These are phyloP conservation scores for Lucilia sericata DNA, from an alignment of 1,140 invertebrate species.

Conservation along the genomic window DNA sequence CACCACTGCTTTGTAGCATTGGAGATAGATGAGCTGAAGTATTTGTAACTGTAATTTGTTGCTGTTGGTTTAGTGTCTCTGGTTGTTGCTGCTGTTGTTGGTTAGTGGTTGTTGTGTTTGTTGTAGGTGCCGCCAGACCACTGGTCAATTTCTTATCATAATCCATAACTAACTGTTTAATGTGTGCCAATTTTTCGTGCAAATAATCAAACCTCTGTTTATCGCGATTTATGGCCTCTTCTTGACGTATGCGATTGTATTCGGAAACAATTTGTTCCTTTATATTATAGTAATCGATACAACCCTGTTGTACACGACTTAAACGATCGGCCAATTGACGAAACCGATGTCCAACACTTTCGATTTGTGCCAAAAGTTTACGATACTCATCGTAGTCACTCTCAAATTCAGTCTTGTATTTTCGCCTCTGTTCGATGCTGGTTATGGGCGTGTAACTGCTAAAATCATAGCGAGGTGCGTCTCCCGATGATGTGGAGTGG, in stretches of 20 bases:
- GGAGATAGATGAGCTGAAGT: conserved; percentile 44
- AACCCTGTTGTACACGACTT: conserved; percentile 53
- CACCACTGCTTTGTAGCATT: conserved; percentile 45
- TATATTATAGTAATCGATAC: conserved; percentile 67
- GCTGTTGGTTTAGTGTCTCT: conserved; percentile 39
- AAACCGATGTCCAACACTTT: conserved; percentile 82
- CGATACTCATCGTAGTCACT: conserved; percentile 87
- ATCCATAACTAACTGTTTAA: conserved; percentile 86
- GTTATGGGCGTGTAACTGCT: conserved; percentile 86
- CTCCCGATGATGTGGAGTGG: conserved; percentile 48
- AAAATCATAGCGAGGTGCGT: conserved; percentile 61
- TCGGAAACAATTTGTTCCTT: conserved; percentile 83
- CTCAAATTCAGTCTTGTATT: conserved; percentile 91
- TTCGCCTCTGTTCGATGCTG: conserved; percentile 79
- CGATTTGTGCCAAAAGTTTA: conserved; percentile 79
- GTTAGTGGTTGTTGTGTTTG: conserved; percentile 46
- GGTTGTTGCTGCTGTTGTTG: conserved; percentile 47
- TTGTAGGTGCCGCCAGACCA: conserved; percentile 45
- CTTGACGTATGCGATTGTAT: conserved; percentile 82
- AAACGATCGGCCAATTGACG: conserved; percentile 72
- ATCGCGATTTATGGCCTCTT: conserved; percentile 78
- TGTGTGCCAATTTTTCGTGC: conserved; percentile 90
- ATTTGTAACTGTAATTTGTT: conserved; percentile 21
- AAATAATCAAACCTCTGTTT: conserved; percentile 84
- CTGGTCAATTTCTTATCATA: conserved; percentile 75